Base-by-base conservation (phyloP, 2,888 invertebrate genomes). In the Agrilus cyanescens region DNA sequence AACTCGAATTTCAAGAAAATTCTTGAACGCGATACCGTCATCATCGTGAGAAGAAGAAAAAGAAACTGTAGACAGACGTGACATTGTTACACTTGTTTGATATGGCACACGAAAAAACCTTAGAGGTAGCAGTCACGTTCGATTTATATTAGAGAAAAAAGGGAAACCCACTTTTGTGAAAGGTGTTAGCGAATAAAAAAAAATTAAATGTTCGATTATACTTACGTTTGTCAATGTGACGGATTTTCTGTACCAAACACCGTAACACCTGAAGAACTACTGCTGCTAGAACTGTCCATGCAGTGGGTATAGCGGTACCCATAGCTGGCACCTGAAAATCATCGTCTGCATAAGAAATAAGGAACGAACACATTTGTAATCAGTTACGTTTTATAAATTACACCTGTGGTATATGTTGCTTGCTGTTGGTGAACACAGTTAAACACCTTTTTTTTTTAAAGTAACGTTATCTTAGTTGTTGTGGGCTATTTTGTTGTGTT, bases 291-390 rank as follows among this genome's bases (percentile, higher is more conserved):
- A 41, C 39, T 52, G 55, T 56, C 53, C 54, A 56, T 57, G 54
- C 57, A 57, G 53, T 59, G 57, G 55, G 57, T 53, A 59, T 66
- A 66, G 63, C 65, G 65, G 65, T 63, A 66, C 60, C 62, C 64
- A 63, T 62, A 54, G 59, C 60, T 57, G 60, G 56, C 55, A 60
- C 61, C 62, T 63, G 58, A 59, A 63, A 63, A 48, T 25, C 25
- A 25, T 25, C 40, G 44, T 18, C 12, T 25, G 25, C 25, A 25
- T 25, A 25, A 25, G 25, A 25, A 25, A 25, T 25, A 25, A 25
- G 25, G 25, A 25, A 25, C 25, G 25, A 25, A 25, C 25, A 25
- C 25, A 25, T 25, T 25, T 25, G 30, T n/a, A 41, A 37, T 41
- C 33, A 33, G 33, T 33, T 3, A 33, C 15, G 33, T 33, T 15